Evolutionary conservation across 2,797 vertebrate species (phyloP), one percentile per base, ranked within the genome.

Genomic region (Sebastiscus albofasciatus): DNA sequence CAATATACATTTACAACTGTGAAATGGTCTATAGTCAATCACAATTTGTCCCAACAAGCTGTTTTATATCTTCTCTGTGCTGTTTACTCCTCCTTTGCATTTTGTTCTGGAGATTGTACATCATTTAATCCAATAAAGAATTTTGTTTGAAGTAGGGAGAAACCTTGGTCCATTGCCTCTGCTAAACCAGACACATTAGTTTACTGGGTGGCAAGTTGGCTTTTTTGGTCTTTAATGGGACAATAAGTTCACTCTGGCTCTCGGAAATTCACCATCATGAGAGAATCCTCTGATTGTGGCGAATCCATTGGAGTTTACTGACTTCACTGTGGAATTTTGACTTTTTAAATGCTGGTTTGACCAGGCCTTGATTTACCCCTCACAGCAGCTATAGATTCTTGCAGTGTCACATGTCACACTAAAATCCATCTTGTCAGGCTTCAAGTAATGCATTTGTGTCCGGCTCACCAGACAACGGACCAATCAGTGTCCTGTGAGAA

Each of bases 81-180:
- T 12, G 6, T 59, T 14, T n/a, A 27, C 34, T 27, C 24, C 14
- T 16, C 8, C 22, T 1, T 39, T 16, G 22, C 12, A 56, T 65
- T 67, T 66, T 42, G 1, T 65, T 75, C 13, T 12, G 20, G 5
- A 18, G 3, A 66, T n/a, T 55, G 24, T 55, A 22, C 33, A 29
- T 54, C 4, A 13, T 54, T 52, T 26, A 3, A 14, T 26, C 22
- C 12, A 42, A 49, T 36, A 29, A 39, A 59, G 24, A 29, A 16
- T 36, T 64, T 3, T 74, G 33, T 39, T 55, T 46, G 61, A 42
- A 67, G 29, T n/a, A 10, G 26, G 26, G 10, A 27, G 5, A 8
- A 26, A 0, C 0, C 39, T 27, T 20, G 16, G 14, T 27, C 14
- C 16, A 6, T 1, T 18, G 8, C 1, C 24, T 46, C 12, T 42